phyloP scores from a whole-genome alignment of 2,113 vertebrate species.

The Chloropsis hardwickii region DNA sequence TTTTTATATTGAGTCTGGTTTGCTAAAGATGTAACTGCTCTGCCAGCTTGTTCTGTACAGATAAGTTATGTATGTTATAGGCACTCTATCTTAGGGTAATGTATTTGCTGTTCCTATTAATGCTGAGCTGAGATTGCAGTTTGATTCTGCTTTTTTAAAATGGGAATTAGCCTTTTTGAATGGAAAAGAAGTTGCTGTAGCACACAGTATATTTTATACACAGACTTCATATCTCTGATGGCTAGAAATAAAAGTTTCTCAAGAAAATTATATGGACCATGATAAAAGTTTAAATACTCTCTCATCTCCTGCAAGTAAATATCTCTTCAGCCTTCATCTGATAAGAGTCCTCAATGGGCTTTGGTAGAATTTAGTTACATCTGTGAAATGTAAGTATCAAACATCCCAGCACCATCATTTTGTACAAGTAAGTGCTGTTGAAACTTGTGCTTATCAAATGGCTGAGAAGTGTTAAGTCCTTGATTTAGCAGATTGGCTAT shows the following conservation, averaged over 20 bases:
- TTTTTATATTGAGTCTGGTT: conserved; percentile 48
- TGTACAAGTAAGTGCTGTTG: not conserved
- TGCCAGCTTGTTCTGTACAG: conserved; percentile 37
- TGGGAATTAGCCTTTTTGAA: not conserved
- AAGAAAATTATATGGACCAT: not conserved
- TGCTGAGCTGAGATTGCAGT: not conserved
- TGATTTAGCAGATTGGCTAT: not conserved
- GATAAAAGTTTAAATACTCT: not conserved
- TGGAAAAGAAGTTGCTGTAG: not conserved
- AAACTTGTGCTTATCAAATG: not conserved
- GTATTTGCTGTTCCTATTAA: conserved; percentile 16
- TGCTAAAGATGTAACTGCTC: conserved; percentile 10
- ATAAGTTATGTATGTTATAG: conserved; percentile 38
- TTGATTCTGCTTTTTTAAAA: conserved; percentile 17
- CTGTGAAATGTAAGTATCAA: not conserved
- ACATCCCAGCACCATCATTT: not conserved
- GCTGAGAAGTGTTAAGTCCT: not conserved
- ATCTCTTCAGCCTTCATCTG: not conserved
- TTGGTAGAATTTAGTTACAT: not conserved
- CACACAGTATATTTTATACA: not conserved
- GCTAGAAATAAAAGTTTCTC: not conserved
- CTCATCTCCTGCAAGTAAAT: not conserved
- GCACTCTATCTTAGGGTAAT: not conserved
- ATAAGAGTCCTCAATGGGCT: not conserved
- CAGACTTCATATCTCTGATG: not conserved